Conservation (phyloP, 2,113 vertebrate genomes). For the Oncorhynchus masou region DNA sequence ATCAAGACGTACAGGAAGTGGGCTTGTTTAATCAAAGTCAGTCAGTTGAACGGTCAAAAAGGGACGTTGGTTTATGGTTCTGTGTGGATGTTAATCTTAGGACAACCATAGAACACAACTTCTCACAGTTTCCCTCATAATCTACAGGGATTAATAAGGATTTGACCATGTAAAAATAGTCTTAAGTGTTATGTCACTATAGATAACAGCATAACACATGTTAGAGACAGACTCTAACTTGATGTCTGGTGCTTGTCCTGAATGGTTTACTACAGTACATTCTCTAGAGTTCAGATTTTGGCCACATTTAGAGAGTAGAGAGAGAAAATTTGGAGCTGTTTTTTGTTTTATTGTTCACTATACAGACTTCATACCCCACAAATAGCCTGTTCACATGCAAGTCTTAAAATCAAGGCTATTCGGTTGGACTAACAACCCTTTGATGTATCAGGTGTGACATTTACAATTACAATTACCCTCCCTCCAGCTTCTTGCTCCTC, state of each 20-base stretch:
- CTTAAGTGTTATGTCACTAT: conserved; percentile 13
- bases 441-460: background rate
- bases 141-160: conserved; percentile 9
- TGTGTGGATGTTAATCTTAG: background rate
- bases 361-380: too few species aligned
- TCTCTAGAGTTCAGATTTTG: background rate
- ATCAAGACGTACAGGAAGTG: background rate
- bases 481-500: background rate
- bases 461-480: background rate
- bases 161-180: background rate
- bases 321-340: too few species aligned
- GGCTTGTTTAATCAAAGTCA: background rate
- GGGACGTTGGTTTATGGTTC: background rate
- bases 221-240: conserved; percentile 11
- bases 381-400: too few species aligned
- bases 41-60: background rate
- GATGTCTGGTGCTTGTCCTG: background rate
- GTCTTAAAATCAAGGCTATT: too few species aligned
- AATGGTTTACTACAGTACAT: background rate
- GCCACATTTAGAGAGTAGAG: too few species aligned
- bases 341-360: too few species aligned
- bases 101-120: background rate
- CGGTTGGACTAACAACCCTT: background rate
- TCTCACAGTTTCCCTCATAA: background rate
- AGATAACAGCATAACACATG: conserved; percentile 24